Base-by-base conservation (phyloP, 1,140 invertebrate species). In the Pseudomyrmex gracilis region DNA sequence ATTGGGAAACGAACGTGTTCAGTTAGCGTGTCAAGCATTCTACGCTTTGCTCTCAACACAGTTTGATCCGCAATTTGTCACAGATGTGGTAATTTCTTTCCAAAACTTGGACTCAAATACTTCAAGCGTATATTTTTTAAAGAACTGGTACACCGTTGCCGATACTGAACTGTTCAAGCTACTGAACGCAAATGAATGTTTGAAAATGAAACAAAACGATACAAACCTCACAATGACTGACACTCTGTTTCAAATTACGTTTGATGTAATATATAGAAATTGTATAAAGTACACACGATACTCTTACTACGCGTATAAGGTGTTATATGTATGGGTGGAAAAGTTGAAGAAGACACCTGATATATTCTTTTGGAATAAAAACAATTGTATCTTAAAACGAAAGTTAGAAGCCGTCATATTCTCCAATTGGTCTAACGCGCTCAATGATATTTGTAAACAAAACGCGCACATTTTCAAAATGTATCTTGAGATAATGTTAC, bases 381-480 rank as follows among this genome's bases (percentile, higher is more conserved):
- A 83, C 60, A 43, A 77, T 61, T 15, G 22, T 3, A 58, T 73
- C 24, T 12, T 91, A 10, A 92, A 93, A 67, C 85, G 71, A 12
- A 67, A 82, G n/a, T 34, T 94, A 3, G 92, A 94, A 66, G 17
- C 71, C 17, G 86, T 94, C 10, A 91, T 93, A 73, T 92, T 90
- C 68, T 92, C 92, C 7, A 93, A 93, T 73, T 93, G 93, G 92
- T 89, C 91, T 55, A 92, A 92, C 47, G 88, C 87, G 13, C 88
- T 92, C 22, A 90, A 87, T 66, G 91, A 92, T 49, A 73, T 92
- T 22, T 85, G 84, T 34, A 90, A 92, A 64, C 82, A 87, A 24
- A 92, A 92, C 20, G 86, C 87, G 13, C 34, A 66, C n/a, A 57
- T 92, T 78, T 92, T 93, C 76, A 85, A 90, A 45, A 60, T 76